Base-by-base conservation (phyloP, 2,113 vertebrate genomes). In the Eolophus roseicapilla region DNA sequence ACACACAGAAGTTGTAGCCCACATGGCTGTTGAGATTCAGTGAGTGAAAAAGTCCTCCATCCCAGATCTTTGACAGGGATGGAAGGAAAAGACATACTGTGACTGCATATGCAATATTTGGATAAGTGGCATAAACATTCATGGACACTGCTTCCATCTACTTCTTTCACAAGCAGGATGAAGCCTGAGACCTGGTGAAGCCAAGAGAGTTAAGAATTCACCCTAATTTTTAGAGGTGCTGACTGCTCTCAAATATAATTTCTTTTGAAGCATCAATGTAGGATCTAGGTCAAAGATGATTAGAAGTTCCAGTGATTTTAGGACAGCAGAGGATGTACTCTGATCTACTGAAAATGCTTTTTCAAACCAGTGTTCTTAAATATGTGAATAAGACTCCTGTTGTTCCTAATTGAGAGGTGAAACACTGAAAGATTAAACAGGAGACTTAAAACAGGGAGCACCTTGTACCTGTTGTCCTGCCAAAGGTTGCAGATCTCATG, bases 141-240 rank as follows among this genome's bases (percentile, higher is more conserved):
- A n/a, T 0, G 1, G 39, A 44, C 18, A n/a, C 6, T 1, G 4
- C 9, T 27, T 94, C 55, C 16, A 39, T 35, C 19, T 52, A 0
- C 13, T 19, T 82, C 20, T 21, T 41, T 69, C 31, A 44, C 39
- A 57, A 87, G 47, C 52, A 87, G 71, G 68, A 59, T 46, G 75
- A 27, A 69, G 31, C 46, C 39, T 44, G 55, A 69, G 79, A 80
- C 43, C 53, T 62, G 60, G 29, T 41, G 55, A 93, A 80, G 23
- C 50, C 49, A 76, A 13, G 17, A 12, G 24, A 73, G 53, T 20
- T 41, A 27, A 62, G 86, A 81, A 80, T 70, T 96, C 82, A 86
- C 41, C 76, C 28, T 15, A 8, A 67, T 63, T 59, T 88, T 63
- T 46, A 5, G 11, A 57, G 60, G 33, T 47, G 39, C 49, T 82